Percentiles rank a stretch among this genome's conserved stretches.
Evolutionary conservation across 1,140 invertebrate genomes (phyloP).

Genomic region (Gryon sp.): DNA sequence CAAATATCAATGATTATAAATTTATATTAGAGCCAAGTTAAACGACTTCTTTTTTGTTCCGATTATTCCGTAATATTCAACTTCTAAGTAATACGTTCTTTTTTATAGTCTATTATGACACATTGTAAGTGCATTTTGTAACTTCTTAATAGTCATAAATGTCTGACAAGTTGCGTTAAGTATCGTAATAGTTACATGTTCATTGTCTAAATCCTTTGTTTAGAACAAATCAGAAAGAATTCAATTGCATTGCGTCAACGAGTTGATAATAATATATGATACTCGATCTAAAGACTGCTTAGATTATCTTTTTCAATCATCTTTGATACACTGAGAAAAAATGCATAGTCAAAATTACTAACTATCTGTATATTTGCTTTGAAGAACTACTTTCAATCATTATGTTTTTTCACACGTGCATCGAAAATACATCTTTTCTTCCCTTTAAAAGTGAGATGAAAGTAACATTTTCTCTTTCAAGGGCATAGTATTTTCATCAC

Average conservation of each 20-base stretch:
- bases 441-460: too few relatives aligned
- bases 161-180: slow-evolving; percentile 20
- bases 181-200: slow-evolving; percentile 12
- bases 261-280: slow-evolving; percentile 26
- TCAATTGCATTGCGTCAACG: slow-evolving; percentile 17
- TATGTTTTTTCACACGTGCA: too few relatives aligned
- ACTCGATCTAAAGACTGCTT: slow-evolving; percentile 27
- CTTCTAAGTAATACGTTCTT: slow-evolving; percentile 28
- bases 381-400: too few relatives aligned
- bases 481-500: too few relatives aligned
- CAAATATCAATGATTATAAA: slow-evolving; percentile 16
- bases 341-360: slow-evolving; percentile 3
- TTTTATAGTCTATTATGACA: slow-evolving; percentile 30
- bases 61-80: slow-evolving; percentile 2
- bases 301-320: slow-evolving; percentile 33
- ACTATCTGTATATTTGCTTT: background rate
- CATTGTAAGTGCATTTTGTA: slow-evolving; percentile 30
- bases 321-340: too few relatives aligned
- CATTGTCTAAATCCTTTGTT: slow-evolving; percentile 40
- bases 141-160: slow-evolving; percentile 23
- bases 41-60: slow-evolving; percentile 5
- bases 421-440: too few relatives aligned
- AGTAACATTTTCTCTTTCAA: too few relatives aligned
- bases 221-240: slow-evolving; percentile 11
- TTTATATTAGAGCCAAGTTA: slow-evolving; percentile 18